Evolutionary conservation across 2,888 invertebrate species (phyloP).

Genomic region (Margaritifera margaritifera): DNA sequence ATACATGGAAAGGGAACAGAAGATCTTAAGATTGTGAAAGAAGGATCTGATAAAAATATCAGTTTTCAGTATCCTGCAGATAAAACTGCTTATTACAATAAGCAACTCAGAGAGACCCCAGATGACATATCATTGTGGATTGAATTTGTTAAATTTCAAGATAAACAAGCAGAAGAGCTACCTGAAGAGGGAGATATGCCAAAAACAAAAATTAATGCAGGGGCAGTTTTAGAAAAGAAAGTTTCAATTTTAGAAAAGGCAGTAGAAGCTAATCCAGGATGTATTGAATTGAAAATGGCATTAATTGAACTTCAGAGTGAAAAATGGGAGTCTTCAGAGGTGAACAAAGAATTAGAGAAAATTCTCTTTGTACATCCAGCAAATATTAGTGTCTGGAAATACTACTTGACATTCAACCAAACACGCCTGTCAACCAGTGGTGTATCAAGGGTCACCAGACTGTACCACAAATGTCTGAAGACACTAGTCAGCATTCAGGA

Average conservation of each 20-base stretch:
- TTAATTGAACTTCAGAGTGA: conserved; percentile 68
- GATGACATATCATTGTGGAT: conserved; percentile 71
- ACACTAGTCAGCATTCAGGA: conserved; percentile 64
- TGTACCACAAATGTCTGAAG: conserved; percentile 69
- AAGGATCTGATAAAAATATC: conserved; percentile 20
- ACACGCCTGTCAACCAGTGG: conserved; percentile 68
- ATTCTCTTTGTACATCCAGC: conserved; percentile 72
- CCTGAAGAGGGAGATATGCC: neutral
- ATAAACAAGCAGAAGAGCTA: conserved; percentile 35
- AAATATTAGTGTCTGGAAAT: conserved; percentile 70
- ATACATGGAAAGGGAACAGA: conserved; percentile 53
- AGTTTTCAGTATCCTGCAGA: conserved; percentile 18
- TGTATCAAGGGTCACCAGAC: conserved; percentile 61
- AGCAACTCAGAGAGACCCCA: conserved; percentile 66
- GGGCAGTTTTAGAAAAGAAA: conserved; percentile 69
- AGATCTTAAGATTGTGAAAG: conserved; percentile 3
- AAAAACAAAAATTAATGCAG: conserved; percentile 6
- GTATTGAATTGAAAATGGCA: conserved; percentile 67
- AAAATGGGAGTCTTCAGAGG: conserved; percentile 63
- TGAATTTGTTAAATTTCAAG: conserved; percentile 74
- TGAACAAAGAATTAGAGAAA: conserved; percentile 71
- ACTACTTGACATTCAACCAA: conserved; percentile 70
- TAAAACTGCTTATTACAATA: conserved; percentile 64
- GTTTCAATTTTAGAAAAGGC: conserved; percentile 73
- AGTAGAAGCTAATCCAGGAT: conserved; percentile 69